These are phyloP conservation scores for Amiota communis DNA, from an alignment of 2,888 invertebrate genomes.

Conservation along the genomic window DNA sequence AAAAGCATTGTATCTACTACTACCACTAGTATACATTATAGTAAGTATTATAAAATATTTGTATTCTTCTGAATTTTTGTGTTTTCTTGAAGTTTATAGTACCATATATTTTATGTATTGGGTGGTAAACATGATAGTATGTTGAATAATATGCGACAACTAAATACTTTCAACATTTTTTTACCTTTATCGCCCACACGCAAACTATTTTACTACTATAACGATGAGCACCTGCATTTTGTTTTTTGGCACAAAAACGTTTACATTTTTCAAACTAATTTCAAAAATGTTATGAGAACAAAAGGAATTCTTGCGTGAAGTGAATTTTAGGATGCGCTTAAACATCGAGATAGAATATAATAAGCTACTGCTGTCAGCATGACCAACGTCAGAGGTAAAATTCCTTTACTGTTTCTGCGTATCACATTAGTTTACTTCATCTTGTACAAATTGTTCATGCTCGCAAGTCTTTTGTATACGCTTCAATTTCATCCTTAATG, in stretches of 20 bases:
- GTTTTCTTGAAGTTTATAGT: too few relatives aligned
- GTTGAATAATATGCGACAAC: too few relatives aligned
- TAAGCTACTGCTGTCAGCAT: conserved; percentile 56
- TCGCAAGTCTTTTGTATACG: too few relatives aligned
- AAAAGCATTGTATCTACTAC: not conserved
- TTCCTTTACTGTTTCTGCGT: not conserved
- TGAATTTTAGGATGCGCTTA: conserved; percentile 52
- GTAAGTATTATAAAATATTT: too few relatives aligned
- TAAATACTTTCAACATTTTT: too few relatives aligned
- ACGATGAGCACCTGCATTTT: not conserved
- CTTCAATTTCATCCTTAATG: too few relatives aligned
- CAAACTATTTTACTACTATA: conserved; percentile 1
- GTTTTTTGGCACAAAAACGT: conserved; percentile 8
- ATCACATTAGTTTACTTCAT: too few relatives aligned
- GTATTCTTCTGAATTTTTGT: too few relatives aligned
- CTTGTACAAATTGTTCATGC: too few relatives aligned
- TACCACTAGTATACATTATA: too few relatives aligned
- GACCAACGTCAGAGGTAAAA: conserved; percentile 45
- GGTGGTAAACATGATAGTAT: too few relatives aligned
- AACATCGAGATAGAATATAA: conserved; percentile 43
- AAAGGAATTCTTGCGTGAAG: conserved; percentile 58
- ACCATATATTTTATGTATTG: too few relatives aligned
- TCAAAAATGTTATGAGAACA: conserved; percentile 55
- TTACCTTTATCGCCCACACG: not conserved
- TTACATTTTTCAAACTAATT: conserved; percentile 49